Evolutionary conservation across 2,888 invertebrate species (phyloP).

Genomic region (Athetis lepigone): DNA sequence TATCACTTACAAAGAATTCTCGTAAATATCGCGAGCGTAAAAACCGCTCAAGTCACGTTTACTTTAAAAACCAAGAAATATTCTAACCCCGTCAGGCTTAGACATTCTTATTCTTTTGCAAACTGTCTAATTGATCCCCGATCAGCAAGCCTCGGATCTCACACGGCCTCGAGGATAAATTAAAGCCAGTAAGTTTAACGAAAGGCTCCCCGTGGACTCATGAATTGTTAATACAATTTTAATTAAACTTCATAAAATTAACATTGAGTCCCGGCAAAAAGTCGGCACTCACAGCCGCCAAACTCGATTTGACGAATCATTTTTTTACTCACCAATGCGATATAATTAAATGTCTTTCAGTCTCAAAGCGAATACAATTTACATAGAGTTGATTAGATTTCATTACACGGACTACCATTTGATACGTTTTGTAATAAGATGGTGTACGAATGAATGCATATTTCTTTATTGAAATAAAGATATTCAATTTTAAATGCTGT

Average conservation of each 20-base stretch:
- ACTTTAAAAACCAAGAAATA: constrained; percentile 41
- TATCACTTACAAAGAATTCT: constrained; percentile 21
- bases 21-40: constrained; percentile 12
- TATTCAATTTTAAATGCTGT: constrained; percentile 33
- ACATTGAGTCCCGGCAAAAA: constrained; percentile 64
- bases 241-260: constrained; percentile 78
- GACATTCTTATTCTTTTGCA: constrained; percentile 35
- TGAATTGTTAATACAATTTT: constrained; percentile 80
- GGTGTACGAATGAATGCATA: constrained; percentile 33
- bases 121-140: constrained; percentile 57
- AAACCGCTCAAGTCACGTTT: constrained; percentile 21
- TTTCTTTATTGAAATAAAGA: constrained; percentile 41
- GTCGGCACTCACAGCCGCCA: constrained; percentile 52
- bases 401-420: constrained; percentile 18
- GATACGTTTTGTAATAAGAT: constrained; percentile 17
- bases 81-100: constrained; percentile 35
- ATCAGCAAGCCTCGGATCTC: constrained; percentile 41
- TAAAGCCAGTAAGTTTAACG: constrained; percentile 63
- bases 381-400: constrained; percentile 57
- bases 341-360: constrained; percentile 58
- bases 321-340: constrained; percentile 55
- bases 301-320: constrained; percentile 62
- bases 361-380: constrained; percentile 38
- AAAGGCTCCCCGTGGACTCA: constrained; percentile 74
- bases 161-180: constrained; percentile 57